Evolutionary conservation across 2,797 vertebrate genomes (phyloP), one percentile per base, ranked within the genome.

Genomic region (Poecilia wingei): DNA sequence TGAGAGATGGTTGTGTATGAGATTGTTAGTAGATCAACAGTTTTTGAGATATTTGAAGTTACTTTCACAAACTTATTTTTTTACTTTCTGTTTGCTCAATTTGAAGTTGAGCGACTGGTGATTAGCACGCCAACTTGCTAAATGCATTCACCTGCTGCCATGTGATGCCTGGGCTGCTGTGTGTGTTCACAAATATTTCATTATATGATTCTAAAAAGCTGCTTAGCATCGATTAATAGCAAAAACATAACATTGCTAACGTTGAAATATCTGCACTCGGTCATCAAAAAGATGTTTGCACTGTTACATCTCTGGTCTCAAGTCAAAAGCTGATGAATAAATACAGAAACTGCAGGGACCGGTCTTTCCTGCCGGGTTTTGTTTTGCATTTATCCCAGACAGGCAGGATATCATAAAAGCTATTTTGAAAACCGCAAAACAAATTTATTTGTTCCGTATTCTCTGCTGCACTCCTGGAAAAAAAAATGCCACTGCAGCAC

Each of bases 351-450:
- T 49, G 79, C 87, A 33, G 70, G 53, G 75, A 79, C 77, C 70
- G 25, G 69, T 80, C 79, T 79, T 75, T 79, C 69, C 61, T 77
- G 80, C 51, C 1, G 6, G 83, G 28, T 77, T 79, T 74, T 82
- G 80, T 80, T 91, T 86, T 81, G 74, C 83, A 86, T 93, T 90
- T 89, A 89, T 93, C 88, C 87, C 76, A 76, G 49, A 86, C 70
- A 55, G 80, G 64, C 86, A 88, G 82, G 66, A 82, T 81, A 84
- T 89, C 80, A 77, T 84, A 90, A 79, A 69, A 46, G 76, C 74
- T 5, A 16, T 39, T 86, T 91, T 79, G 33, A 81, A 74, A 88
- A 75, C 47, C 55, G 69, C 73, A 82, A 57, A 51, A 41, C 33
- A 7, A 33, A n/a, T 86, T 83, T 78, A 80, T 70, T 70, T 70